Base-by-base conservation (phyloP, 2,888 invertebrate genomes). In the Prosopocoilus inquinatus region DNA sequence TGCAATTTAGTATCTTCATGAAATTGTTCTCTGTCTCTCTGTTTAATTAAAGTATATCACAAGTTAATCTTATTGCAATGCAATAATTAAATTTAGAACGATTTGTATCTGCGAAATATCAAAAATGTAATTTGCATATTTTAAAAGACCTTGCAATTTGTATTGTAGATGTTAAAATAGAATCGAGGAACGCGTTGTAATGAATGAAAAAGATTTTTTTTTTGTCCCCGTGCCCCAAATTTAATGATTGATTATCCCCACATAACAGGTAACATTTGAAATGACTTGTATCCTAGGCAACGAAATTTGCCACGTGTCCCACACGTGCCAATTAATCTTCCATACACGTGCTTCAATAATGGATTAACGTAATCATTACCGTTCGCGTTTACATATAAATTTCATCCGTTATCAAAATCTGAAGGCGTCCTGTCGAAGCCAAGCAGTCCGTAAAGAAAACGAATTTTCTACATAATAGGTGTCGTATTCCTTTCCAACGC, bases 401-500 rank as follows among this genome's bases (percentile, higher is more conserved):
- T 41, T 15, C 15, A 1, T 12, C 41, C 12, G 41, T 15, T 15
- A 11, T 16, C 13, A 13, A 41, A 41, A 41, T 28, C 20, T 28
- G 20, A 28, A 28, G 9, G 41, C 12, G 16, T 33, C 33, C 45
- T 36, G 44, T 55, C 50, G 36, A 41, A 53, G 53, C 33, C 53
- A 51, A 58, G 60, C 60, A 54, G 55, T 54, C 55, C 32, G 28
- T 52, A 51, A 57, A 50, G 55, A 55, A 50, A 60, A 63, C 57
- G 58, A 55, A 57, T 56, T 57, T 55, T 50, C 43, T 49, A 55
- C 45, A 50, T 50, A 54, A 49, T 55, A 39, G 55, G 55, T 55
- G 55, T 55, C 50, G 55, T 55, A 50, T 55, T 55, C 55, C 55
- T 7, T 50, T 50, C 50, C 55, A 65, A 66, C 67, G 68, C 67